Percentiles rank a stretch among this genome's conserved stretches.
phyloP scores from a whole-genome alignment of 2,113 vertebrate species.

The Ammodramus savannarum region DNA sequence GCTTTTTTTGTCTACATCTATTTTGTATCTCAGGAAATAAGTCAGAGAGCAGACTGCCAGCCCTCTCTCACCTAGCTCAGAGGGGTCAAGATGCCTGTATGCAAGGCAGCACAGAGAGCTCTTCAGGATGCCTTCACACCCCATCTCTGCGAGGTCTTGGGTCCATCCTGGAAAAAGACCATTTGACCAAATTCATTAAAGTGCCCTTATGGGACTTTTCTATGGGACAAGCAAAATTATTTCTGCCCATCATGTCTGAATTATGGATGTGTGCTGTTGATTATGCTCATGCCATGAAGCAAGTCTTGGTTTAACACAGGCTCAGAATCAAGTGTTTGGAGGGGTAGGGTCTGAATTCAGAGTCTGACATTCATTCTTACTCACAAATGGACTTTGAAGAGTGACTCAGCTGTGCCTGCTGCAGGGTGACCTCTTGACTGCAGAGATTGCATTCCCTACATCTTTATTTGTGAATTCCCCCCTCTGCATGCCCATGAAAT shows the following conservation, averaged over 20 bases:
- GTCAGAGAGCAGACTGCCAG: slow-evolving; percentile 7
- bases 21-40: slow-evolving; percentile 56
- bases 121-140: background rate
- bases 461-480: background rate
- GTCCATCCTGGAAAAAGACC: background rate
- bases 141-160: background rate
- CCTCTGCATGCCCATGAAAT: background rate
- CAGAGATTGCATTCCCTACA: background rate
- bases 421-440: background rate
- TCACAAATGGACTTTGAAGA: background rate
- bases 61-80: background rate
- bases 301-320: background rate
- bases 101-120: background rate
- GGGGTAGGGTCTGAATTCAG: background rate
- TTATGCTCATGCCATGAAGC: background rate
- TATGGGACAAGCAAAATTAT: rapidly evolving
- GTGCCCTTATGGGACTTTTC: background rate
- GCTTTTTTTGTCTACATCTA: background rate
- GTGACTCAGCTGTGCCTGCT: background rate
- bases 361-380: background rate
- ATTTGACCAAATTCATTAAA: background rate
- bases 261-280: background rate
- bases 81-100: background rate
- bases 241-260: background rate
- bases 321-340: background rate